Evolutionary conservation across 64 coral and sea anemone genomes (phyloP).

Genomic region (Platygyra sinensis): DNA sequence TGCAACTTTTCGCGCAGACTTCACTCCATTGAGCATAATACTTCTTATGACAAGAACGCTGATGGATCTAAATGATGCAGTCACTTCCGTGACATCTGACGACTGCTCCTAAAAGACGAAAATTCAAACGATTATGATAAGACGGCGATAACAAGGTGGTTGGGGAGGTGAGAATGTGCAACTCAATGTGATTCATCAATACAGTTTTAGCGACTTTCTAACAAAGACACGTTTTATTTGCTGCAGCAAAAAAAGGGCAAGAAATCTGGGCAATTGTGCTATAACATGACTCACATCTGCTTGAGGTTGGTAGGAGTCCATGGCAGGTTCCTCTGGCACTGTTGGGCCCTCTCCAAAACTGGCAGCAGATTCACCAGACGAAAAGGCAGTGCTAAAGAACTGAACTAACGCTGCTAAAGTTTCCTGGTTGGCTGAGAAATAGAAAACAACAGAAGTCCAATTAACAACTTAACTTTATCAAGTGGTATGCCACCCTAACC

Average conservation of each 20-base stretch:
- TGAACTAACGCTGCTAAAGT: constrained; percentile 82
- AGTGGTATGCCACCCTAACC: too few species aligned
- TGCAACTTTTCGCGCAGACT: constrained; percentile 86
- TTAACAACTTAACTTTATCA: too few species aligned
- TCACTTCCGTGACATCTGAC: constrained; percentile 66
- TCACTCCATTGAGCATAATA: constrained; percentile 50
- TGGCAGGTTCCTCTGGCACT: constrained; percentile 1
- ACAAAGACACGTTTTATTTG: too few species aligned
- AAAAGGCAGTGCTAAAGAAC: constrained; percentile 85
- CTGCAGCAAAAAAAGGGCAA: too few species aligned
- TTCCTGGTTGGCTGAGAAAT: constrained; percentile 90
- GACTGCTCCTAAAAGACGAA: constrained; percentile 37
- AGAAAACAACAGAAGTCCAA: background rate
- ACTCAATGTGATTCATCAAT: too few species aligned
- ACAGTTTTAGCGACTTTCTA: too few species aligned
- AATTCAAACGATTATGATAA: background rate
- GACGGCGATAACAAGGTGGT: too few species aligned
- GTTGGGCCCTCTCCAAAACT: constrained; percentile 16
- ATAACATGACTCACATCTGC: background rate
- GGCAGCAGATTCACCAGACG: constrained; percentile 27
- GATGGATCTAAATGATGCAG: constrained; percentile 82
- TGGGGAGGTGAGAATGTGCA: background rate
- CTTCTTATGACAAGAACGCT: constrained; percentile 82
- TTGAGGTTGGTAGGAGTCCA: background rate
- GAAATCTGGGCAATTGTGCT: too few species aligned